A percentile compares a stretch with the other conserved stretches of the same genome.
These are phyloP conservation scores for Tachystola acroxantha DNA, from an alignment of 2,888 invertebrate genomes.

Conservation along the genomic window DNA sequence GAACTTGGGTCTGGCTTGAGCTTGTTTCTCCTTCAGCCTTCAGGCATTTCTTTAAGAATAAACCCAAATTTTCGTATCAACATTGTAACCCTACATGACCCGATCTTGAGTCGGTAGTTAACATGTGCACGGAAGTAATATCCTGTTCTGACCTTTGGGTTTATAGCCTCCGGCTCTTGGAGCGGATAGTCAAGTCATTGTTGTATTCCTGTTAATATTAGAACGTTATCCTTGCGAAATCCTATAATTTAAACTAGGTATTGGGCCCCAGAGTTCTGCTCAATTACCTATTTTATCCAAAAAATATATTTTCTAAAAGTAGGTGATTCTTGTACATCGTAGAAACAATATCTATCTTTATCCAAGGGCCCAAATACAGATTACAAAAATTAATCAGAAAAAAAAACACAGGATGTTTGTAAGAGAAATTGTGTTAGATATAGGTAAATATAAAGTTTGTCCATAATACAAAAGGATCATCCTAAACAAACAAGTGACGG, in stretches of 20 bases:
- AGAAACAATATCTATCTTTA: no score
- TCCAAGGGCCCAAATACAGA: no score
- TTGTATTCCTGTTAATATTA: not conserved
- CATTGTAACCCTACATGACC: slow-evolving; percentile 22
- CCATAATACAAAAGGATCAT: not conserved
- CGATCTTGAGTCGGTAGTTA: slow-evolving; percentile 27
- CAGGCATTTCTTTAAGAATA: no score
- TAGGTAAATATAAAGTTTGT: not conserved
- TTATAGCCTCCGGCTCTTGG: slow-evolving; percentile 26
- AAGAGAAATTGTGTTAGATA: not conserved
- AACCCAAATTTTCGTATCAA: not conserved
- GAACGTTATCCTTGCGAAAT: not conserved
- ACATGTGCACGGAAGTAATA: slow-evolving; percentile 42
- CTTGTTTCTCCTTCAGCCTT: no score
- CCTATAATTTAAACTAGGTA: not conserved
- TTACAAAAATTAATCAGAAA: not conserved
- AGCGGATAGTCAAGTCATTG: not conserved
- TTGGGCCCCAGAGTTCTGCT: not conserved
- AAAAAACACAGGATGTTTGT: not conserved
- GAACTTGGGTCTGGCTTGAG: no score
- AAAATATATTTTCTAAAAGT: no score
- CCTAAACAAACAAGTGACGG: slow-evolving; percentile 2
- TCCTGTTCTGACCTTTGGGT: slow-evolving; percentile 38
- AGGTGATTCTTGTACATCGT: no score
- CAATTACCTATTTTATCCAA: no score